Percentiles rank a stretch among this genome's conserved stretches.
Evolutionary conservation across 2,113 vertebrate genomes (phyloP).

Genomic region (Xenus cinereus): DNA sequence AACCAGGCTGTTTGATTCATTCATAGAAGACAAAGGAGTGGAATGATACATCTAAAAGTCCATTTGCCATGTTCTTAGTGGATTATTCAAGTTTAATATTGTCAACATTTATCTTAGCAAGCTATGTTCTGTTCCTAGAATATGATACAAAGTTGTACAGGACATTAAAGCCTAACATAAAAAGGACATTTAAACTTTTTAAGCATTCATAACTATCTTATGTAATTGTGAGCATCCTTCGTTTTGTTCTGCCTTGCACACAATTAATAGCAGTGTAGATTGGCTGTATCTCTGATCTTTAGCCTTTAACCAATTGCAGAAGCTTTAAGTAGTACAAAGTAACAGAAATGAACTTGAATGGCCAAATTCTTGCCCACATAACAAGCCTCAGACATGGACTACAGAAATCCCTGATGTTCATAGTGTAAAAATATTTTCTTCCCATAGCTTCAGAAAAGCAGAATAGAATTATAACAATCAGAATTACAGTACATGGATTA

Average conservation of each 20-base stretch:
- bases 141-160: not conserved
- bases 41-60: not conserved
- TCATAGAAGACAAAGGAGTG: not conserved
- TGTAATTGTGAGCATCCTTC: not conserved
- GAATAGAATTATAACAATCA: not conserved
- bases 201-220: not conserved
- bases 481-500: not conserved
- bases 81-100: not conserved
- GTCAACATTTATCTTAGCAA: not conserved
- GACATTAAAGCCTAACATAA: not conserved
- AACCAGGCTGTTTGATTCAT: not conserved
- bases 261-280: not conserved
- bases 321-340: not conserved
- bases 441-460: not conserved
- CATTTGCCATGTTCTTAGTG: not conserved
- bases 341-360: not conserved
- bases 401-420: not conserved
- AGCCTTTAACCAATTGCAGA: not conserved
- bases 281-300: not conserved
- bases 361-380: not conserved
- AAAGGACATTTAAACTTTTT: not conserved
- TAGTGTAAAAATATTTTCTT: not conserved
- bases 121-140: not conserved
- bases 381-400: not conserved
- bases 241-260: not conserved